Conservation (phyloP, 2,113 vertebrate species). For the Porphyrio hochstetteri region DNA sequence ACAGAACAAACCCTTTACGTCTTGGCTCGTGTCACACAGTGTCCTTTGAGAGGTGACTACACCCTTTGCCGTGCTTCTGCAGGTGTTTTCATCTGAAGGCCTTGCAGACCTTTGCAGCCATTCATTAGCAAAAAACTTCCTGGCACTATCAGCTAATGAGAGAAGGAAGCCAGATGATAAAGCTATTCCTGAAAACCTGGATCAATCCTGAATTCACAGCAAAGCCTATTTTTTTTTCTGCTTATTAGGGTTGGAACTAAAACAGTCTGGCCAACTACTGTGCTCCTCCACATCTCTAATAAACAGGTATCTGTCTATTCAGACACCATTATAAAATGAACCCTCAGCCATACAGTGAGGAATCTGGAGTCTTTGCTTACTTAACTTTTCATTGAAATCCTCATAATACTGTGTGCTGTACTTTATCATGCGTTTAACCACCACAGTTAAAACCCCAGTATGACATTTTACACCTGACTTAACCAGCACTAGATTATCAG, state of each 20-base stretch:
- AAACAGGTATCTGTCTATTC: background rate
- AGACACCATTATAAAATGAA: background rate
- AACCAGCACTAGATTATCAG: background rate
- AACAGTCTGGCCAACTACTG: background rate
- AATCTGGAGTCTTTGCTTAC: background rate
- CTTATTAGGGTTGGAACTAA: background rate
- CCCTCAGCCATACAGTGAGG: background rate
- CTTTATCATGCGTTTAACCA: background rate
- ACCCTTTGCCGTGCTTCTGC: background rate
- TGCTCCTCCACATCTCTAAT: background rate
- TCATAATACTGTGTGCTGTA: background rate
- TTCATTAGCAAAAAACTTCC: slow-evolving; percentile 29
- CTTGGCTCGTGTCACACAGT: background rate
- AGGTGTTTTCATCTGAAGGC: background rate
- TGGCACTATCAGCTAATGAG: slow-evolving; percentile 16
- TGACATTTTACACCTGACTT: slow-evolving; percentile 59
- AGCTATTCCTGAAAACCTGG: background rate
- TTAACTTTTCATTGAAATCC: background rate
- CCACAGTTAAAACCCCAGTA: background rate
- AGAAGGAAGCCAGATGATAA: slow-evolving; percentile 8
- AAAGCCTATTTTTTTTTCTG: background rate
- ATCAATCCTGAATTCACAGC: background rate
- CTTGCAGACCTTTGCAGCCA: background rate
- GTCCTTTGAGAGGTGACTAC: background rate
- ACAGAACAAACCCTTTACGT: background rate